These are phyloP conservation scores for Tipula lateralis DNA, from an alignment of 2,888 invertebrate species.

Conservation along the genomic window DNA sequence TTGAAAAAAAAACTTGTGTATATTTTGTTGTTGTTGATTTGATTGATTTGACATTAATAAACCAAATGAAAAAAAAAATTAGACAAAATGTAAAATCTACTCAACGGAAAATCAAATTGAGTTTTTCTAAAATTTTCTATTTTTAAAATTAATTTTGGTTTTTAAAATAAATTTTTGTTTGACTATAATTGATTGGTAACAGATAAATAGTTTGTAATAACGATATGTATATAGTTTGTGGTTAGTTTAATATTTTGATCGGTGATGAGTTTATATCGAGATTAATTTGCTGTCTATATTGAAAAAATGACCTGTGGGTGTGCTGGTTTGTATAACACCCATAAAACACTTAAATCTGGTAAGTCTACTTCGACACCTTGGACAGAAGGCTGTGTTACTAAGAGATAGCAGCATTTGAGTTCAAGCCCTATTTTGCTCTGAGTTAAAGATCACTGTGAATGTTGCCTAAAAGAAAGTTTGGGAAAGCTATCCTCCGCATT, in stretches of 20 bases:
- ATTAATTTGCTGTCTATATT: not conserved
- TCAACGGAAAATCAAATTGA: not conserved
- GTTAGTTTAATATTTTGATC: not conserved
- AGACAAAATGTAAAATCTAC: not conserved
- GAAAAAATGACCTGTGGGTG: too few species aligned
- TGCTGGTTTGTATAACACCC: too few species aligned
- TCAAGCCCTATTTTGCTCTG: too few species aligned
- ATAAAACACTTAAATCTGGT: too few species aligned
- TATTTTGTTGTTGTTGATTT: not conserved
- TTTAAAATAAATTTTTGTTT: not conserved
- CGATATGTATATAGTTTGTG: not conserved
- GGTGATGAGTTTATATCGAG: not conserved
- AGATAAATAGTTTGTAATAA: slow-evolving; percentile 3
- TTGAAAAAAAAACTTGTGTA: not conserved
- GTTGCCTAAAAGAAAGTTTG: too few species aligned
- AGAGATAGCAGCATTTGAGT: too few species aligned
- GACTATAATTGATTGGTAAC: not conserved
- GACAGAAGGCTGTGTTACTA: too few species aligned
- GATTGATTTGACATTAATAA: slow-evolving; percentile 2
- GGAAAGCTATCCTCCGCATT: too few species aligned
- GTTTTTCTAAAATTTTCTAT: not conserved
- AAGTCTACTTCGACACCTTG: too few species aligned
- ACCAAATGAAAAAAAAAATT: not conserved
- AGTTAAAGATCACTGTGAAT: too few species aligned
- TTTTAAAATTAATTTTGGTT: not conserved